phyloP scores from a whole-genome alignment of 2,888 invertebrate species.

The Athalia rosae region DNA sequence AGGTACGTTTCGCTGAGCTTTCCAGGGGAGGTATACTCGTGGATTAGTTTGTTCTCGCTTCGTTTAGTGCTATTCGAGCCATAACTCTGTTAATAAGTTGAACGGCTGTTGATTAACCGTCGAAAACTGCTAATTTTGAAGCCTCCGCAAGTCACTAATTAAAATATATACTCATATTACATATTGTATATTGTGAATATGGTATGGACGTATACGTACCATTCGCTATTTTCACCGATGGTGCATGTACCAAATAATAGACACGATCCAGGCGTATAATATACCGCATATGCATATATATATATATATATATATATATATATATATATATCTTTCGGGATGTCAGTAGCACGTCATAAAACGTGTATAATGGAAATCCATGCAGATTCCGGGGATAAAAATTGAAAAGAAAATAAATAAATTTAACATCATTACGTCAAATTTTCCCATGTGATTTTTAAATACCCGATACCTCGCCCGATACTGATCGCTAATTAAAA shows the following conservation, averaged over 20 bases:
- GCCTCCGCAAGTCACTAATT: neutral
- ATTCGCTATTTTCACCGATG: too few relatives aligned
- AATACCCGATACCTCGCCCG: too few relatives aligned
- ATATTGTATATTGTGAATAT: neutral
- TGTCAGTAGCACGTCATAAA: neutral
- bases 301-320: neutral
- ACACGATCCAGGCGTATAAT: neutral
- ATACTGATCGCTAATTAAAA: too few relatives aligned
- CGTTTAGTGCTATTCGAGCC: slow-evolving; percentile 31
- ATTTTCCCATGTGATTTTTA: too few relatives aligned
- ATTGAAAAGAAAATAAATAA: too few relatives aligned
- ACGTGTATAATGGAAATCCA: too few relatives aligned
- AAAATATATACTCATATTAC: slow-evolving; percentile 3
- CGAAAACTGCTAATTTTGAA: slow-evolving; percentile 25
- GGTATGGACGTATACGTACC: too few relatives aligned
- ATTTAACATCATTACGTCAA: too few relatives aligned
- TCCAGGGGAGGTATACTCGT: slow-evolving; percentile 1
- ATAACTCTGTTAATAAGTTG: slow-evolving; percentile 34
- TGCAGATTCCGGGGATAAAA: too few relatives aligned
- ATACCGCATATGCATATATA: too few relatives aligned
- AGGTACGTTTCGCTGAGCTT: neutral
- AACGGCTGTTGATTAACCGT: slow-evolving; percentile 24
- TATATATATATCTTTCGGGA: neutral
- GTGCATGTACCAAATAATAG: neutral
- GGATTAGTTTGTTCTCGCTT: slow-evolving; percentile 27